A percentile compares a stretch with the other conserved stretches of the same genome.
Evolutionary conservation across 2,113 vertebrate species (phyloP).

Genomic region (Scolopax mira): DNA sequence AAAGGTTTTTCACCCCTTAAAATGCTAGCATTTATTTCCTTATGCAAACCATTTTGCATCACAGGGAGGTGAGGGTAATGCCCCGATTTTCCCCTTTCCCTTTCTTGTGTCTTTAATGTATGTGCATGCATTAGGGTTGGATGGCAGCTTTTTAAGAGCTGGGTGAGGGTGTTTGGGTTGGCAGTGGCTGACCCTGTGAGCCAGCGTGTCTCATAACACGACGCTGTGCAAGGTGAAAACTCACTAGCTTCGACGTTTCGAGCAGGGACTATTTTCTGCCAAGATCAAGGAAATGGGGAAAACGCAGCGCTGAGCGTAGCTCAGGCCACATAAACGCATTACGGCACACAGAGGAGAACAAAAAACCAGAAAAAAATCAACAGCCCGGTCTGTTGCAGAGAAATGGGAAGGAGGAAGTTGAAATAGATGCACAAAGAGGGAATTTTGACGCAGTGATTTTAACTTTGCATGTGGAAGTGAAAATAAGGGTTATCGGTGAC

Average conservation of each 20-base stretch:
- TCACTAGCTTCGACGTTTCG: not conserved
- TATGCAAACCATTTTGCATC: not conserved
- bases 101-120: not conserved
- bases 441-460: conserved; percentile 59
- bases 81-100: not conserved
- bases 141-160: not conserved
- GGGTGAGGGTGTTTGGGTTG: not conserved
- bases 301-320: not conserved
- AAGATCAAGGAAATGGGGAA: not conserved
- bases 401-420: conserved; percentile 54
- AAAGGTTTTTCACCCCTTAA: not conserved
- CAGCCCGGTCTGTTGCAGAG: not conserved
- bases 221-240: not conserved
- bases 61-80: not conserved
- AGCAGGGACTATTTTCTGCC: not conserved
- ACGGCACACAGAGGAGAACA: not conserved
- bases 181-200: not conserved
- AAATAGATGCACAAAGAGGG: conserved; percentile 25
- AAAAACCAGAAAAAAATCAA: conserved; percentile 18
- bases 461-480: conserved; percentile 68
- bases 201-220: not conserved
- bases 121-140: not conserved
- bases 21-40: not conserved
- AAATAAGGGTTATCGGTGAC: not conserved
- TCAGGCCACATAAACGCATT: not conserved